Evolutionary conservation across 2,888 invertebrate genomes (phyloP).

Genomic region (Dinocampus coccinellae): DNA sequence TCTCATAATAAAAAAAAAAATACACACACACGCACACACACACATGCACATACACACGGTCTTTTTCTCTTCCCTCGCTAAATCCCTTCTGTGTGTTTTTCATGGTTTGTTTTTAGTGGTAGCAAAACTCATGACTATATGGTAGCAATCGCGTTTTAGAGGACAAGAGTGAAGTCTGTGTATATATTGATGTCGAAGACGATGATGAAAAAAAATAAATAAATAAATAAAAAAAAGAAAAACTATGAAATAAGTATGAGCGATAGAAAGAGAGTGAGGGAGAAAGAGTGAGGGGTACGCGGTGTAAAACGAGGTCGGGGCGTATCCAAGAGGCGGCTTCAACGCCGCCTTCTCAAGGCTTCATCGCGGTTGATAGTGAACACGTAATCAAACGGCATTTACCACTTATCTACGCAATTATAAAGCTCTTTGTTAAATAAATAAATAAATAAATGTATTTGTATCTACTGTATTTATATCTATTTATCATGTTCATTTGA

Average conservation of each 20-base stretch:
- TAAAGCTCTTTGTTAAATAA: no score
- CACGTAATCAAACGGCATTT: slow-evolving; percentile 54
- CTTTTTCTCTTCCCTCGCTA: slow-evolving; percentile 18
- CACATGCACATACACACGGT: no score
- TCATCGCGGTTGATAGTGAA: slow-evolving; percentile 63
- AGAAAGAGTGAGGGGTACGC: slow-evolving; percentile 48
- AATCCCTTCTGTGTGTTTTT: slow-evolving; percentile 38
- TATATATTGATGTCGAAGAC: slow-evolving; percentile 17
- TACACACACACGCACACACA: no score
- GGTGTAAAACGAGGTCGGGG: slow-evolving; percentile 59
- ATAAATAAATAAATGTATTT: no score
- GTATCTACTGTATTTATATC: no score
- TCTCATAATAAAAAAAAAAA: no score
- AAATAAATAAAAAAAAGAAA: no score
- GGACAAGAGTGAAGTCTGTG: slow-evolving; percentile 17
- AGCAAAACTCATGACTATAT: slow-evolving; percentile 1
- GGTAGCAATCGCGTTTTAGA: background rate
- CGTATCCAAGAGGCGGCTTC: slow-evolving; percentile 68
- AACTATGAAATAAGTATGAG: slow-evolving; percentile 30
- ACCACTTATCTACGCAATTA: slow-evolving; percentile 48
- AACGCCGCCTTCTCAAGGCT: slow-evolving; percentile 66
- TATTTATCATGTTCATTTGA: no score
- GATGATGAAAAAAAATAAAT: slow-evolving; percentile 16
- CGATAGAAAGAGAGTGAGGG: slow-evolving; percentile 39
- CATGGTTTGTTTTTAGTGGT: background rate